Evolutionary conservation across 2,888 invertebrate genomes (phyloP), one percentile per base, ranked within the genome.

Genomic region (Patella pellucida): DNA sequence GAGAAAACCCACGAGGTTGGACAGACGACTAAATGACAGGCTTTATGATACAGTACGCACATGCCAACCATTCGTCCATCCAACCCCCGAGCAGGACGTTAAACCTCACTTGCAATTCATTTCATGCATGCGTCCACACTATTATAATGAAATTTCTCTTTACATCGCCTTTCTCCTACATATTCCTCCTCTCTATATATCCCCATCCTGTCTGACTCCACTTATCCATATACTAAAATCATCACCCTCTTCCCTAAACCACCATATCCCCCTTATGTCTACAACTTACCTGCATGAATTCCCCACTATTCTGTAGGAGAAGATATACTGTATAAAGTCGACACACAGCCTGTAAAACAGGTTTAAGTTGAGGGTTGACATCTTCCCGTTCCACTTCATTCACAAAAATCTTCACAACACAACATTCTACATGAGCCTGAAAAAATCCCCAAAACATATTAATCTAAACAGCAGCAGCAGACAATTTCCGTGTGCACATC

Each of bases 241-340:
- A 9, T 41, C 41, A 41, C 41, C 7, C 9, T 41, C 41, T 41
- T 9, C 41, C 15, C 86, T 90, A 75, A 93, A 79, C 75, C 91
- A 94, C 19, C 95, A 89, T 94, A 95, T 41, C 41, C 9, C 41
- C 41, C 41, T 41, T 31, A 4, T 0, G 0, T 5, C 50, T 41
- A 4, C n/a, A 54, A 76, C 84, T 82, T 91, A 97, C 97, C 91
- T 95, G 93, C 15, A 97, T 92, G 86, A 97, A 93, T 88, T 96
- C 95, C 0, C 97, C 97, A 41, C 95, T 92, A 69, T 94, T 93
- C 85, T 94, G 93, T 31, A 95, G 91, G 31, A 96, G 94, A 91
- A 95, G 95, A 90, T 95, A 94, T 5, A 96, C 93, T 4, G 94
- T 93, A 89, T 96, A 97, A 27, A 97, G 90, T 88, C 96, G 94